Evolutionary conservation across 2,888 invertebrate species (phyloP), one percentile per base, ranked within the genome.

Genomic region (Clepsis dumicolana): DNA sequence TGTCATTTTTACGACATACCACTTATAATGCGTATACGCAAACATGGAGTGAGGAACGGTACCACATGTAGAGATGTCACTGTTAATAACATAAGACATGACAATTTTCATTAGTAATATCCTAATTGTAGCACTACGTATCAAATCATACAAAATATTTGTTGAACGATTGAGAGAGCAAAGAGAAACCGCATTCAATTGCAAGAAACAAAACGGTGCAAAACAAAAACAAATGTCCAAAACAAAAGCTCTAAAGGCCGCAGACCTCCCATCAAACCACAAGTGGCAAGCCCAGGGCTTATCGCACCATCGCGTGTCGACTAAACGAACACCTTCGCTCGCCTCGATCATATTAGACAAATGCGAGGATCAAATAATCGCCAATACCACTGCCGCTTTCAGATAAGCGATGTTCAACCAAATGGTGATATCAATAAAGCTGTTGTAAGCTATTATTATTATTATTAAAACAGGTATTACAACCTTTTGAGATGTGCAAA

Each of bases 1-100:
- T 89, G 86, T 88, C 86, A 88, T 89, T 88, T 91, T 90, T 88
- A 90, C 87, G 89, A 87, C 80, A 75, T 74, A 79, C 81, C 77
- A 85, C 82, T 82, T 68, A 68, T 68, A 68, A 68, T 80, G 78
- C 79, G 80, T 80, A 84, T 85, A 85, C 82, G 86, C 88, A 85
- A 86, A 86, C 81, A 82, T 80, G 75, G 77, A 81, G 77, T 79
- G 73, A 72, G 76, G 72, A 72, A 70, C 73, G 78, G 75, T 79
- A 80, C 86, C 87, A 85, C 88, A 86, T 87, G 88, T 80, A 64
- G 87, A 71, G 86, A 79, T 75, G 74, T 78, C 78, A 76, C 77
- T 76, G 75, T 77, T 79, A 75, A 76, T 74, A 74, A 74, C 78
- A 68, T 65, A 16, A 44, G 18, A 48, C 12, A 48, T 21, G 18